Conservation (phyloP, 53 echinoderm and acorn worm genomes). For the Echinarachnius parma region DNA sequence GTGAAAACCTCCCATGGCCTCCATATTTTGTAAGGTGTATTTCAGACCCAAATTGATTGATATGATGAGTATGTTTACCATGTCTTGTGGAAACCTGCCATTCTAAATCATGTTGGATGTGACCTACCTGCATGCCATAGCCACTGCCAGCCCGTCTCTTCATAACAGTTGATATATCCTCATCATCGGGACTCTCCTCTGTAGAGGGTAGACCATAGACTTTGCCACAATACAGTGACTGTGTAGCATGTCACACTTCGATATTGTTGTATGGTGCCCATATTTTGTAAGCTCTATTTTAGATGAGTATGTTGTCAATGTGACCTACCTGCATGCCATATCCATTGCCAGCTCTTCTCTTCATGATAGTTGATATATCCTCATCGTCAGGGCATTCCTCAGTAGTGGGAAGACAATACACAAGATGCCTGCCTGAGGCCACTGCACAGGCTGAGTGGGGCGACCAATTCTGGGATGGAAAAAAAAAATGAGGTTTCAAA, state of each 20-base stretch:
- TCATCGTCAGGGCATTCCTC: slow-evolving; percentile 22
- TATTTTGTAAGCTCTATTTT: too few relatives aligned
- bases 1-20: too few relatives aligned
- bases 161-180: slow-evolving; percentile 85
- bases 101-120: too few relatives aligned
- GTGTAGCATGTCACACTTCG: too few relatives aligned
- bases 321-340: slow-evolving; percentile 68
- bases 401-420: slow-evolving; percentile 54
- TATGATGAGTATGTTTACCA: too few relatives aligned
- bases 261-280: too few relatives aligned
- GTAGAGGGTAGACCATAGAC: slow-evolving; percentile 54
- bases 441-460: slow-evolving; percentile 71
- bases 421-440: slow-evolving; percentile 78
- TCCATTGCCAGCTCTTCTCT: slow-evolving; percentile 66
- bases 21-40: too few relatives aligned
- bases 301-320: too few relatives aligned
- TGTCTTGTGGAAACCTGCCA: too few relatives aligned
- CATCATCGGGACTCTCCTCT: slow-evolving; percentile 15
- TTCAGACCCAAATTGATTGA: too few relatives aligned
- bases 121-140: slow-evolving; percentile 35
- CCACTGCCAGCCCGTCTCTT: slow-evolving; percentile 69
- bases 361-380: slow-evolving; percentile 89
- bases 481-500: background rate
- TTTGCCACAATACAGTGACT: too few relatives aligned
- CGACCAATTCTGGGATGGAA: slow-evolving; percentile 62